Percentiles rank a stretch among this genome's conserved stretches.
phyloP scores from a whole-genome alignment of 1,140 invertebrate species.

The Oryzaephilus surinamensis region DNA sequence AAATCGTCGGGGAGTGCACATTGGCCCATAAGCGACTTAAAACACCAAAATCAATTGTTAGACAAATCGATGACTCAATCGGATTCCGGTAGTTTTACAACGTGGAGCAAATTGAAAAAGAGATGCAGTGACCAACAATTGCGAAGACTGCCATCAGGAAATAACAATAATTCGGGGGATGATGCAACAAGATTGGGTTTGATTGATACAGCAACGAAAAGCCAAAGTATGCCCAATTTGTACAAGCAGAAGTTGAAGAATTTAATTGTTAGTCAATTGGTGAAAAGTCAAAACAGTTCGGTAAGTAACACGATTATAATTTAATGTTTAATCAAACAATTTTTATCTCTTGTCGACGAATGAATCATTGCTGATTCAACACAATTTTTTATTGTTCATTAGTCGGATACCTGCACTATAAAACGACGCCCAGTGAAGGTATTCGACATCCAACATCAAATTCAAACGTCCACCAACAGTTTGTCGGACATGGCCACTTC shows the following conservation, averaged over 20 bases:
- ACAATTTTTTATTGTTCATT: conserved; percentile 7
- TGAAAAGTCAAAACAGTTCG: conserved; percentile 43
- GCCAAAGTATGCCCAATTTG: conserved; percentile 65
- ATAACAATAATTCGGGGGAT: conserved; percentile 52
- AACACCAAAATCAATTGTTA: conserved; percentile 32
- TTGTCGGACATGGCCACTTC: conserved; percentile 49
- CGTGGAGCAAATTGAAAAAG: conserved; percentile 73
- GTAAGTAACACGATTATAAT: conserved; percentile 35
- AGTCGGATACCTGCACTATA: conserved; percentile 42
- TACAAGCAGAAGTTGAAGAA: conserved; percentile 31
- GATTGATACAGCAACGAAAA: conserved; percentile 43
- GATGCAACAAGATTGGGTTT: conserved; percentile 41
- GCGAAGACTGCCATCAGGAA: conserved; percentile 63
- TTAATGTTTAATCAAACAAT: background rate
- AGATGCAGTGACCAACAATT: conserved; percentile 36
- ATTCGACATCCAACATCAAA: conserved; percentile 50
- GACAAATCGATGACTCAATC: conserved; percentile 72
- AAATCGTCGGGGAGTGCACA: conserved; percentile 21
- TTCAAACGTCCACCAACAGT: conserved; percentile 33
- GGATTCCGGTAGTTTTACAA: conserved; percentile 67
- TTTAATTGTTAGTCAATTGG: conserved; percentile 16
- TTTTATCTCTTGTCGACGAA: background rate
- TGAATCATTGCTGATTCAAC: too few relatives aligned
- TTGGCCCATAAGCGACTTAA: conserved; percentile 17
- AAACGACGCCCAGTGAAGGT: conserved; percentile 50